Percentiles rank a stretch among this genome's conserved stretches.
Evolutionary conservation across 1,140 invertebrate species (phyloP).

Genomic region (Heterodera carotae): DNA sequence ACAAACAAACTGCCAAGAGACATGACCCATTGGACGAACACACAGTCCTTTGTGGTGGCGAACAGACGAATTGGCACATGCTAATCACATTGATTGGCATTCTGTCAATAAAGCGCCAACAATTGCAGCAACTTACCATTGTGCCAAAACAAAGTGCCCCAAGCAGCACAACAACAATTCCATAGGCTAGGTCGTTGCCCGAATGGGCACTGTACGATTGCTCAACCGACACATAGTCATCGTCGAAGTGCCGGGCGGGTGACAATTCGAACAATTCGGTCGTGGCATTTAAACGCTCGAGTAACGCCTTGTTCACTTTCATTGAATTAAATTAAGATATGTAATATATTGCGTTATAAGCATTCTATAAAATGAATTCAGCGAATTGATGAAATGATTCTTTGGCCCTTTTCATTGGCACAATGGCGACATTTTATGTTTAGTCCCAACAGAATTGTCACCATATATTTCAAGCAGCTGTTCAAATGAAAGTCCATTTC

Average conservation of each 20-base stretch:
- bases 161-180: constrained; percentile 21
- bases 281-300: background rate
- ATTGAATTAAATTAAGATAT: background rate
- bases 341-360: too few species aligned
- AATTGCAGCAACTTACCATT: constrained; percentile 13
- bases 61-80: constrained; percentile 39
- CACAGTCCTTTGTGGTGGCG: constrained; percentile 29
- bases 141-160: constrained; percentile 33
- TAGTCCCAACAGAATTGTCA: too few species aligned
- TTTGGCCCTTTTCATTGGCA: background rate
- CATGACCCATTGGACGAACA: constrained; percentile 44
- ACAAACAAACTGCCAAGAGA: constrained; percentile 34
- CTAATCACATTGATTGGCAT: too few species aligned
- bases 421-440: background rate
- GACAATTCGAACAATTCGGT: background rate
- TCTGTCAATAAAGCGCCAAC: background rate
- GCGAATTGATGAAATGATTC: background rate
- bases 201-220: too few species aligned
- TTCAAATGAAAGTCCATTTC: background rate
- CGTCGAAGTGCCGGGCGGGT: background rate
- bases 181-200: constrained; percentile 4
- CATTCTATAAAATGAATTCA: background rate
- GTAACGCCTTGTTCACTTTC: background rate
- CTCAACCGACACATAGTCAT: background rate
- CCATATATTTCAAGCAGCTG: too few species aligned